Evolutionary conservation across 2,888 invertebrate genomes (phyloP).

Genomic region (Conus canariensis): DNA sequence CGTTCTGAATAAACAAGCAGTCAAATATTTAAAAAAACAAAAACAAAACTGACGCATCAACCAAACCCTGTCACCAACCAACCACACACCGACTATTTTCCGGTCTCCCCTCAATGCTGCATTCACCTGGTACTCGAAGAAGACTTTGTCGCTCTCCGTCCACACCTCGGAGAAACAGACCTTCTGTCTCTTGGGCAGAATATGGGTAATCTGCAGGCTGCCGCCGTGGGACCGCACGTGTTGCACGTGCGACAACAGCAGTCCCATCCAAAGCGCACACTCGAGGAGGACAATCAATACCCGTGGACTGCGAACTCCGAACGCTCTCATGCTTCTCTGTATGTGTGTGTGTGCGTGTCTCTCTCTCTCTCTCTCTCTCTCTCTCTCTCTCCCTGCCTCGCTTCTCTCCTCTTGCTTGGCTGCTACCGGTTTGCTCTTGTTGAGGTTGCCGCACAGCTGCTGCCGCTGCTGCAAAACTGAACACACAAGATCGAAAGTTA

Average conservation of each 20-base stretch:
- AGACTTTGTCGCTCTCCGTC: conserved; percentile 57
- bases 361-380: too few relatives aligned
- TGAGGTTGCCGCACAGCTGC: not conserved
- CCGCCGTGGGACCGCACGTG: conserved; percentile 19
- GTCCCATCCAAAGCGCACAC: not conserved
- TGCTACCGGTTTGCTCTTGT: not conserved
- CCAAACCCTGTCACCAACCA: not conserved
- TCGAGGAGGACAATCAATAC: not conserved
- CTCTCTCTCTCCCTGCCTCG: not conserved
- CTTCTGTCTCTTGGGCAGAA: conserved; percentile 67
- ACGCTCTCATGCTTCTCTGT: not conserved
- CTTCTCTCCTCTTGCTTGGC: not conserved
- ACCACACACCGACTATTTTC: not conserved
- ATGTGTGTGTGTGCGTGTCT: too few relatives aligned
- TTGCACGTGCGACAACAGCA: conserved; percentile 7
- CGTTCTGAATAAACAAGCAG: too few relatives aligned
- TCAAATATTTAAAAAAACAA: too few relatives aligned
- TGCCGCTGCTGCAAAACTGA: not conserved
- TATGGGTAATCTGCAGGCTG: conserved; percentile 33
- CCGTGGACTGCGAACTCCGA: not conserved
- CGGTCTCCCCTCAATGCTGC: not conserved
- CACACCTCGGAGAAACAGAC: conserved; percentile 73
- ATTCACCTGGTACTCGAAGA: conserved; percentile 68
- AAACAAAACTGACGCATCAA: not conserved
- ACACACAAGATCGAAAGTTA: not conserved